Base-by-base conservation (phyloP, 2,888 invertebrate species). In the Arrhopalites spinosus region DNA sequence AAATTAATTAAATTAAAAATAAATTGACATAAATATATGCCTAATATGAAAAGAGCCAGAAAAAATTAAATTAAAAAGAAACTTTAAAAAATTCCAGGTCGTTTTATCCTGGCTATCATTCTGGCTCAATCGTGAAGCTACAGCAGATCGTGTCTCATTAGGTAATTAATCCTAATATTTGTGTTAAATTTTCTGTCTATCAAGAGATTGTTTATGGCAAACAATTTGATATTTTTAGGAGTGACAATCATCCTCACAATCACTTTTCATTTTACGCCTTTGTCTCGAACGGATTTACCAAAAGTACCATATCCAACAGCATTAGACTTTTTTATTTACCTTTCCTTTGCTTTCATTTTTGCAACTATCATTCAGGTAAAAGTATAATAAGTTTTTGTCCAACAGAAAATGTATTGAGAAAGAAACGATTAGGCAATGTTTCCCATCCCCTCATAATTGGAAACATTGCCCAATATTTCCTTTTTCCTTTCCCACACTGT, bases 221-320 rank as follows among this genome's bases (percentile, higher is more conserved):
- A 15, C 50, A n/a, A 5, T 11, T 61, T 61, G 7, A 3, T 5
- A 36, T 11, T 53, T 7, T 53, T 84, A 91, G 91, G 93, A 69
- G 92, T 93, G 73, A 94, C 93, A 61, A 93, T 93, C 0, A 93
- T 94, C 8, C 87, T 94, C 74, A 93, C 93, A 11, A 93, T 94
- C 93, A 92, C 93, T 0, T 93, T 93, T 84, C 86, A 70, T 27
- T 70, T 70, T 30, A 70, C 56, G 2, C 70, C 70, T 2, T 27
- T 70, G 56, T 56, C 92, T 0, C 88, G 93, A 77, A 92, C 91
- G 2, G 93, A 93, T 86, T 86, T 94, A 75, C 93, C 93, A 7
- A 93, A 93, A 87, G 93, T 94, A 72, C 90, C 93, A 67, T 94
- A 94, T 85, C 92, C 92, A 2, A 94, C 94, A n/a, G 93, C 93